Percentiles rank a stretch among this genome's conserved stretches.
These are phyloP conservation scores for Dusona sp. DNA, from an alignment of 2,888 invertebrate species.

Conservation along the genomic window DNA sequence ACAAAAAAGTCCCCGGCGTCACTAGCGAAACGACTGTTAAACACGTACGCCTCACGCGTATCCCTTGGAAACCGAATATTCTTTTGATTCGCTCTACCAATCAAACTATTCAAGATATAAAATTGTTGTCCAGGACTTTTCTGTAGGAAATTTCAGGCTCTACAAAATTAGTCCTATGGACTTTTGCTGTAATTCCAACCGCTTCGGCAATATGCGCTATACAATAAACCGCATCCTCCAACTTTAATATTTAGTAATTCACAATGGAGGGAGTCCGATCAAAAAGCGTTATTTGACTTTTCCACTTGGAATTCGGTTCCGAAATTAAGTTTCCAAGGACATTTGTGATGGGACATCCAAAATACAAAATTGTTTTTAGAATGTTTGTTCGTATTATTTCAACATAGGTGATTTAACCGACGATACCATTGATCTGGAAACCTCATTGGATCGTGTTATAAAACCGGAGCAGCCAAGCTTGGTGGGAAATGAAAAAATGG, in stretches of 20 bases:
- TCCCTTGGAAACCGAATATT: neutral
- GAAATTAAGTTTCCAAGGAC: too few relatives aligned
- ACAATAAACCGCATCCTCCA: too few relatives aligned
- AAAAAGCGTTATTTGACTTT: too few relatives aligned
- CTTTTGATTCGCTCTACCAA: neutral
- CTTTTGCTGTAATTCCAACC: too few relatives aligned
- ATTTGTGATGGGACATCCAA: too few relatives aligned
- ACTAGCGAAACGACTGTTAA: neutral
- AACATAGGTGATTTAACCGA: slow-evolving; percentile 50
- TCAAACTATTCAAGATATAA: neutral
- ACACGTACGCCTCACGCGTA: neutral
- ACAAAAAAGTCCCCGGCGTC: neutral
- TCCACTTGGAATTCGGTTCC: too few relatives aligned
- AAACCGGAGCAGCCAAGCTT: neutral
- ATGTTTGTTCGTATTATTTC: neutral
- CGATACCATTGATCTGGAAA: slow-evolving; percentile 50
- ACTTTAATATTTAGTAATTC: too few relatives aligned
- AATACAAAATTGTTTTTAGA: neutral
- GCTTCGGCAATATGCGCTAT: too few relatives aligned
- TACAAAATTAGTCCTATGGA: too few relatives aligned
- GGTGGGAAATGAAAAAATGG: slow-evolving; percentile 36
- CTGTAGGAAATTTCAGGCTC: too few relatives aligned
- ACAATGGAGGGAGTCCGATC: too few relatives aligned
- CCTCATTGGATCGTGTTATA: slow-evolving; percentile 38
- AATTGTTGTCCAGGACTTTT: neutral